phyloP scores from a whole-genome alignment of 2,888 invertebrate genomes.

The Pheosia gnoma region DNA sequence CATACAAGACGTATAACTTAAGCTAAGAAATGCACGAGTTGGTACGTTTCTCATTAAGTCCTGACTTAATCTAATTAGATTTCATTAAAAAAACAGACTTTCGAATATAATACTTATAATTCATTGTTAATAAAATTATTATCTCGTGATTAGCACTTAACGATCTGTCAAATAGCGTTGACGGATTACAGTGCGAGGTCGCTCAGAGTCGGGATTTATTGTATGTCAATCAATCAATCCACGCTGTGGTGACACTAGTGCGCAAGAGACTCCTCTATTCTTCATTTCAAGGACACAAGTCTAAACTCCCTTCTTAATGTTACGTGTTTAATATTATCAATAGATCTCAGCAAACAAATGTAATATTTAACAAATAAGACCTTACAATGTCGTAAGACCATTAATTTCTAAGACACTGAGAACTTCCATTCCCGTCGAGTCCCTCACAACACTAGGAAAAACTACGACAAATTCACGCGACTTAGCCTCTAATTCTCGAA shows the following conservation, averaged over 20 bases:
- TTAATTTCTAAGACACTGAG: background rate
- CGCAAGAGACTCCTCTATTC: background rate
- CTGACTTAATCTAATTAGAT: conserved; percentile 50
- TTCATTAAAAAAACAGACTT: conserved; percentile 60
- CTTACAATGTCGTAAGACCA: too few relatives aligned
- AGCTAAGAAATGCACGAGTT: conserved; percentile 79
- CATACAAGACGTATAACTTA: conserved; percentile 77
- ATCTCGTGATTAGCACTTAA: conserved; percentile 49
- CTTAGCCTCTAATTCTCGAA: conserved; percentile 58
- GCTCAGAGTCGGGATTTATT: conserved; percentile 26
- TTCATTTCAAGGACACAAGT: background rate
- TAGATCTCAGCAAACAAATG: background rate
- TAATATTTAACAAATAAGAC: background rate
- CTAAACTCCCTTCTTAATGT: background rate
- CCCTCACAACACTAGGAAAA: conserved; percentile 1
- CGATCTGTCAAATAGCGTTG: conserved; percentile 55
- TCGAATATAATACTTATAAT: conserved; percentile 62
- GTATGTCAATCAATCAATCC: conserved; percentile 37
- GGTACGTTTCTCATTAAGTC: conserved; percentile 70
- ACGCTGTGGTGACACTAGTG: conserved; percentile 49
- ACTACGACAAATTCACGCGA: conserved; percentile 41
- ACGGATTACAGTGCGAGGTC: conserved; percentile 53
- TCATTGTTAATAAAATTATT: conserved; percentile 37
- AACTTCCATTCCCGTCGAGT: background rate
- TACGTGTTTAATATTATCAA: background rate